Conservation (phyloP, 2,797 vertebrate genomes). For the Cryptoprocta ferox region DNA sequence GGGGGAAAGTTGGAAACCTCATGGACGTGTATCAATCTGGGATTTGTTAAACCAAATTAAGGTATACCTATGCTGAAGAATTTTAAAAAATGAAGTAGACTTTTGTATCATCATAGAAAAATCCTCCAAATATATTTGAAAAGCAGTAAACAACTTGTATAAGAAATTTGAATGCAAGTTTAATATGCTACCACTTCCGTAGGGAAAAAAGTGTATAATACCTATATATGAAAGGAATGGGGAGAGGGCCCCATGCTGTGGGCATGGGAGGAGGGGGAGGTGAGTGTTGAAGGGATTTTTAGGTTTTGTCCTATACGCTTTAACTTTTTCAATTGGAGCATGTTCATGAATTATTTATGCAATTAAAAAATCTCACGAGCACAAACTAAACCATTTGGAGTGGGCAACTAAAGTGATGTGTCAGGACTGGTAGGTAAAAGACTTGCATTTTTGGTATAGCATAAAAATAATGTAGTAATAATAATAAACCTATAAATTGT, state of each 20-base stretch:
- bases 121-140: background rate
- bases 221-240: background rate
- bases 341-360: constrained; percentile 70
- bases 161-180: background rate
- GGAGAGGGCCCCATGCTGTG: background rate
- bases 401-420: background rate
- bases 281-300: background rate
- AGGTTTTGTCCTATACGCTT: constrained; percentile 11
- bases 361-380: constrained; percentile 64
- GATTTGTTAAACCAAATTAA: background rate
- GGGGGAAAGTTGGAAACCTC: background rate
- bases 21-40: background rate
- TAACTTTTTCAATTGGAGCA: constrained; percentile 30
- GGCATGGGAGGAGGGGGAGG: background rate
- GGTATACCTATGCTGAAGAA: background rate
- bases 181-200: background rate
- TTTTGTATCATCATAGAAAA: background rate
- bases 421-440: background rate
- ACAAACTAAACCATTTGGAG: constrained; percentile 2
- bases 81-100: background rate
- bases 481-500: background rate
- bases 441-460: background rate
- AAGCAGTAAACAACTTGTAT: background rate
- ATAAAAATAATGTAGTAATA: constrained; percentile 7
- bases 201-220: too few species aligned